Evolutionary conservation across 2,888 invertebrate genomes (phyloP), one percentile per base, ranked within the genome.

Genomic region (Prosopocoilus inquinatus): DNA sequence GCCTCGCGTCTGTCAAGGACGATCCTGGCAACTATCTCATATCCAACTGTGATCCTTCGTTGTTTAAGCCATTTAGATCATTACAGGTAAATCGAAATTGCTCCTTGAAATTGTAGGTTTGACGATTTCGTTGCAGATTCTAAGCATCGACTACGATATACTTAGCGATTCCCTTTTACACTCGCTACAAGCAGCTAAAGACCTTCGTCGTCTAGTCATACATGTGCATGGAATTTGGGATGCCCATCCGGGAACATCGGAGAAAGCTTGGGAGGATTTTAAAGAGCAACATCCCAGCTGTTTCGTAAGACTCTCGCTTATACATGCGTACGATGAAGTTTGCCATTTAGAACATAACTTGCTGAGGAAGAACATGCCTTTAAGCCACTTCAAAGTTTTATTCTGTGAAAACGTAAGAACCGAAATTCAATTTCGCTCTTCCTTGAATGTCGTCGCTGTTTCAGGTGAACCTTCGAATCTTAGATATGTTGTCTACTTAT

Each of bases 1-100:
- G 88, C 65, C 76, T 90, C 64, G 87, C 88, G 61, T 87, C 88
- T 48, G 83, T 90, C 32, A 89, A 89, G 74, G 86, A 86, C 71
- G 86, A 88, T 78, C 86, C 88, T 54, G 82, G 84, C 67, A 81
- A 82, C 67, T 88, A 88, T 75, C 80, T 82, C 48, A 76, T 82
- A 46, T 73, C 80, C 32, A 78, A 81, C 63, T 78, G 87, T 57
- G 78, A 85, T 67, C 78, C 82, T 49, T 72, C 78, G 48, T 73
- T 82, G 59, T 81, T 90, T 64, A 78, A 79, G 61, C 80, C 82
- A 49, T 88, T 88, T 69, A 75, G 76, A 55, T 79, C 80, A 63
- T 75, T 88, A 59, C 81, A 81, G 75, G 82, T 82, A 67, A 61
- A 62, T 60, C 20, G 34, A 46, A 43, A 45, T 47, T 41, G 20